Percentiles rank a stretch among this genome's conserved stretches.
Evolutionary conservation across 1,140 invertebrate genomes (phyloP).

Genomic region (Harpegnathos saltator): DNA sequence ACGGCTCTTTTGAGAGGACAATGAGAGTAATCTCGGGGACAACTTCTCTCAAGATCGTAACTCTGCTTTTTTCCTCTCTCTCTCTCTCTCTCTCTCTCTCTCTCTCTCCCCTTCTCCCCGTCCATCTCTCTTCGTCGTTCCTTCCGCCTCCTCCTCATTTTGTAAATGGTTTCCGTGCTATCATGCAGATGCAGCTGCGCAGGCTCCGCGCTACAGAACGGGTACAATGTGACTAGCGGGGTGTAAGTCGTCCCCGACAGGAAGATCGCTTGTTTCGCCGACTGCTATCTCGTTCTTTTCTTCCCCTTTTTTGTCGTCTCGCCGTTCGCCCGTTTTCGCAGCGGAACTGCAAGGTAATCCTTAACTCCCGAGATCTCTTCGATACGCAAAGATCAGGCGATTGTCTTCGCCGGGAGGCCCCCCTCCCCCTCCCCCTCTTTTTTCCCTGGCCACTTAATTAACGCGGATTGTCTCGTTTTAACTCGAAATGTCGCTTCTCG

Average conservation of each 20-base stretch:
- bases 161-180: constrained; percentile 72
- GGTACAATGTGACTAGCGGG: constrained; percentile 75
- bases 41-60: constrained; percentile 9
- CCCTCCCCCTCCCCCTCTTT: too few species aligned
- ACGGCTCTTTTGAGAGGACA: not conserved
- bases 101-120: constrained; percentile 18
- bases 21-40: constrained; percentile 13
- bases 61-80: constrained; percentile 8
- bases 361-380: constrained; percentile 38
- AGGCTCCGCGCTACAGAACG: constrained; percentile 57
- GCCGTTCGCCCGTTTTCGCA: too few species aligned
- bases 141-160: constrained; percentile 68
- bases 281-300: constrained; percentile 48
- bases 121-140: not conserved
- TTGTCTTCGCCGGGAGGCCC: constrained; percentile 2
- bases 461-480: constrained; percentile 8
- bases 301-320: constrained; percentile 8
- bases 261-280: constrained; percentile 65
- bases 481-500: not conserved
- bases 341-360: constrained; percentile 1
- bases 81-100: not conserved
- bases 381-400: constrained; percentile 46
- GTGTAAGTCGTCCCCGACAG: constrained; percentile 72
- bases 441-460: constrained; percentile 15
- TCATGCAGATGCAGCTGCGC: constrained; percentile 54